Evolutionary conservation across 2,888 invertebrate genomes (phyloP).

Genomic region (Serripes groenlandicus): DNA sequence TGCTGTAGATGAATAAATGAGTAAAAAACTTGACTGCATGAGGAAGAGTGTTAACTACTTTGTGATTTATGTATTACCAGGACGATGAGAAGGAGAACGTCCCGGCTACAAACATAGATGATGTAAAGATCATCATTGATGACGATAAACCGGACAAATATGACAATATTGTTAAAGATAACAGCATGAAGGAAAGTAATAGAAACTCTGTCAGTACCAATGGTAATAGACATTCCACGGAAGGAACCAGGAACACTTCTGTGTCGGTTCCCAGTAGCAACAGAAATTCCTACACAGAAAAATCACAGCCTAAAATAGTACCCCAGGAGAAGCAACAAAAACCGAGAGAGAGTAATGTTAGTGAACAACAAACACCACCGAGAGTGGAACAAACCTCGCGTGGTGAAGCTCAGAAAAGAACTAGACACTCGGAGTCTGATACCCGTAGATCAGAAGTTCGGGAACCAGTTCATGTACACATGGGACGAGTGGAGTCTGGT

Average conservation of each 20-base stretch:
- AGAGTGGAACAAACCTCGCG: background rate
- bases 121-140: constrained; percentile 83
- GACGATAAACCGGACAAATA: constrained; percentile 87
- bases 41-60: too few species aligned
- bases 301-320: background rate
- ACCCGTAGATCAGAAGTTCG: constrained; percentile 36
- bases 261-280: background rate
- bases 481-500: constrained; percentile 32
- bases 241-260: background rate
- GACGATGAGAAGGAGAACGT: constrained; percentile 78
- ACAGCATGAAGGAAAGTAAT: too few species aligned
- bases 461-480: constrained; percentile 54
- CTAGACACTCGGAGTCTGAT: constrained; percentile 39
- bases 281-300: constrained; percentile 4
- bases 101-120: constrained; percentile 82
- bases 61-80: constrained; percentile 26
- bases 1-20: background rate
- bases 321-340: constrained; percentile 15
- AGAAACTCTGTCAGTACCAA: constrained; percentile 8
- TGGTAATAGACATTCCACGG: constrained; percentile 1
- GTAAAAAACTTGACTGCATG: too few species aligned
- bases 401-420: constrained; percentile 39
- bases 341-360: constrained; percentile 22
- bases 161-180: constrained; percentile 10
- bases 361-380: constrained; percentile 24